Base-by-base conservation (phyloP, 2,113 vertebrate genomes). In the Carassius gibelio region DNA sequence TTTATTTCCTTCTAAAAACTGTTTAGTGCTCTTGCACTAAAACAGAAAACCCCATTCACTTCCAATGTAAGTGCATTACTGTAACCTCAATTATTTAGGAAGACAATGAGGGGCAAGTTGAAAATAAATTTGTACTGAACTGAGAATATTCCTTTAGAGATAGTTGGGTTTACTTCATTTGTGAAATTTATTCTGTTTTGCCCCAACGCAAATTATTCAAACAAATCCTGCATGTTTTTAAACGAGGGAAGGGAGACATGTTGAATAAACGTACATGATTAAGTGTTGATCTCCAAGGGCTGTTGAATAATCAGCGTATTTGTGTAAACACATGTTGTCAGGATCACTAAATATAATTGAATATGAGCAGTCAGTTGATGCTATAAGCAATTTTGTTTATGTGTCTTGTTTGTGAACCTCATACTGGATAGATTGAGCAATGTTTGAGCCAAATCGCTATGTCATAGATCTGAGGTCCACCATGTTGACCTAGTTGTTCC, bases 401-500 rank as follows among this genome's bases (percentile, higher is more conserved):
- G 34, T 72, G 42, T 74, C 21, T 82, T 38, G 69, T 45, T 45
- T 45, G 38, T 76, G 42, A 75, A 34, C 34, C 21, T 77, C 34
- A 59, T 38, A 80, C 48, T 3, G 45, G n/a, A 23, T 66, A 9
- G 30, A 59, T 75, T 62, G 61, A 75, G 61, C 30, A 86, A 62
- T 57, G 71, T 34, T 74, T 82, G 45, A 74, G 6, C 42, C 75
- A 36, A 75, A 86, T 62, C 23, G 26, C 64, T 42, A 9, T 76
- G 68, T 57, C 55, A 57, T 72, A n/a, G 81, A 80, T 75, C 75
- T 82, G 50, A 14, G 8, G 3, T 64, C 61, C 81, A 77, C n/a
- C 50, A 62, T 69, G 82, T 86, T 72, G 78, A 71, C 71, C 77
- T 34, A 59, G 77, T 42, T 79, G 42, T 71, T 10, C n/a, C 23